These are phyloP conservation scores for Meandrusa payeni DNA, from an alignment of 2,888 invertebrate species.

Conservation along the genomic window DNA sequence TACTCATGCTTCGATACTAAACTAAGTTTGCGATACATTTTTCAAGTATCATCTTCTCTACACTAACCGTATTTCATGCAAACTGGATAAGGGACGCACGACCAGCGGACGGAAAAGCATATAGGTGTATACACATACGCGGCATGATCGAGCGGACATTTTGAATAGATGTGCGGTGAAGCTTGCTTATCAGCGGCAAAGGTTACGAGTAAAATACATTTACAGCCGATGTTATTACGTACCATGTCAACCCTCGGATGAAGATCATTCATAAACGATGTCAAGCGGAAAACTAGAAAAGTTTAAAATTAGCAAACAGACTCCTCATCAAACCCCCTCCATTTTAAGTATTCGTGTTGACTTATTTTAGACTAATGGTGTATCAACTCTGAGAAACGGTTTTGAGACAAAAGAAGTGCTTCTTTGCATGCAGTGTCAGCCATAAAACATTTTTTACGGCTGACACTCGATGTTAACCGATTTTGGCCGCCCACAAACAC, in stretches of 20 bases:
- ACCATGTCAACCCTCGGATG: neutral
- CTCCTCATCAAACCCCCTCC: too few species aligned
- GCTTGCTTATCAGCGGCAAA: slow-evolving; percentile 30
- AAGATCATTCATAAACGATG: neutral
- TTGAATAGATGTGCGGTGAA: slow-evolving; percentile 33
- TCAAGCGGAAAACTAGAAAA: too few species aligned
- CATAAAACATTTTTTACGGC: too few species aligned
- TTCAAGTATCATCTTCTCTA: slow-evolving; percentile 1
- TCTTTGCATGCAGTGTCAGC: too few species aligned
- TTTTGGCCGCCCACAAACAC: too few species aligned
- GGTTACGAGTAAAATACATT: slow-evolving; percentile 8
- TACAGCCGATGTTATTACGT: neutral
- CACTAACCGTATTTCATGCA: neutral
- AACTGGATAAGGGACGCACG: slow-evolving; percentile 8
- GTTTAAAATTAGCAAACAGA: too few species aligned
- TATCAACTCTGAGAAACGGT: too few species aligned
- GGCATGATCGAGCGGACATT: slow-evolving; percentile 3
- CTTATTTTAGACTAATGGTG: too few species aligned
- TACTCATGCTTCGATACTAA: too few species aligned
- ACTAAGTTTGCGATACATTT: slow-evolving; percentile 1
- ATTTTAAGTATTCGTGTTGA: too few species aligned
- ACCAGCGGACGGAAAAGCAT: slow-evolving; percentile 5
- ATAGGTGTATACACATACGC: neutral
- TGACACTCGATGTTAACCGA: too few species aligned
- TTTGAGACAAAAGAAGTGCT: too few species aligned